Percentiles rank a stretch among this genome's conserved stretches.
Evolutionary conservation across 1,140 invertebrate genomes (phyloP).

Genomic region (Tetramorium alpestre): DNA sequence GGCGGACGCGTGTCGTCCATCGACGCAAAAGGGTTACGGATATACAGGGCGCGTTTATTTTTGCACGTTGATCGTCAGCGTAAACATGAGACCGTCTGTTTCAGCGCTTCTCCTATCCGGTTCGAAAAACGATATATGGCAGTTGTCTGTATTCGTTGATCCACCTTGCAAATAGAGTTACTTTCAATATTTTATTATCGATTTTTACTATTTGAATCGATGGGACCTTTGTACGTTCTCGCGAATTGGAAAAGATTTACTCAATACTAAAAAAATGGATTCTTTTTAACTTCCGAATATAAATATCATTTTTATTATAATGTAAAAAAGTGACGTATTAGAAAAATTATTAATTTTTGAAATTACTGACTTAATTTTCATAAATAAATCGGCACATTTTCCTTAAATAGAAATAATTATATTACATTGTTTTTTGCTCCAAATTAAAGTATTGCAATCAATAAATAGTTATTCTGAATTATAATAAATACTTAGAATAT

Average conservation of each 20-base stretch:
- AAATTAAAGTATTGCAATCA: neutral
- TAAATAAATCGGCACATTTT: neutral
- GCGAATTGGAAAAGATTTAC: neutral
- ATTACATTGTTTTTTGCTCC: neutral
- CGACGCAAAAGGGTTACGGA: slow-evolving; percentile 7
- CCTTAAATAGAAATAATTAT: neutral
- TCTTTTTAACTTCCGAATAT: neutral
- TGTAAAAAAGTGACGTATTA: neutral
- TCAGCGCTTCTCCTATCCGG: slow-evolving; percentile 28
- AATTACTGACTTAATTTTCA: neutral
- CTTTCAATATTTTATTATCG: neutral
- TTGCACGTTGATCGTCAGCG: slow-evolving; percentile 66
- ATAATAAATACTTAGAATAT: neutral
- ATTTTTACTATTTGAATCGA: neutral
- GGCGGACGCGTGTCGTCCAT: slow-evolving; percentile 21
- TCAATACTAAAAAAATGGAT: neutral
- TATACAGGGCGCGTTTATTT: slow-evolving; percentile 59
- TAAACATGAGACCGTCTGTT: slow-evolving; percentile 61
- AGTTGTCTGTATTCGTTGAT: neutral
- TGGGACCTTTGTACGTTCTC: neutral
- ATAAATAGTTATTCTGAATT: neutral
- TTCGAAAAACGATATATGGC: slow-evolving; percentile 21
- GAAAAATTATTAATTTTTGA: slow-evolving; percentile 12
- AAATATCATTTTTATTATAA: neutral
- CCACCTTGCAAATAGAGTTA: neutral